Conservation (phyloP, 1,140 invertebrate genomes). For the Scaptodrosophila lebanonensis region DNA sequence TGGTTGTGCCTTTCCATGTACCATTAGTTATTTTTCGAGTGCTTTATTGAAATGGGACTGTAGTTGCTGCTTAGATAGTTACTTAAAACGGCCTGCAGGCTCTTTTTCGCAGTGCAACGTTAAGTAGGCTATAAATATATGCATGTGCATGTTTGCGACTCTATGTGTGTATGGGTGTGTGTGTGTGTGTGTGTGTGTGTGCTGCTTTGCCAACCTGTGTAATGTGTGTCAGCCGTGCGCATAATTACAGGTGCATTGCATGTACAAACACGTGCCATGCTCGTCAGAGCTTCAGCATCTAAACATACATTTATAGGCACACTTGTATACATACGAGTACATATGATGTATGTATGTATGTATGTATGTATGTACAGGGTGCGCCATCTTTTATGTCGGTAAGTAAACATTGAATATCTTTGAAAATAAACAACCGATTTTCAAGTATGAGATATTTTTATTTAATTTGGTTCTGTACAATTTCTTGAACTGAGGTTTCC, state of each 20-base stretch:
- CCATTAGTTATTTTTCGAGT: too few relatives aligned
- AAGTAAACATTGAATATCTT: too few relatives aligned
- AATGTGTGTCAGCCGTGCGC: conserved; percentile 65
- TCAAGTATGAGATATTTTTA: too few relatives aligned
- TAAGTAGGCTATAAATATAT: conserved; percentile 65
- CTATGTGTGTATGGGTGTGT: conserved; percentile 19
- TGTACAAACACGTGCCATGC: conserved; percentile 44
- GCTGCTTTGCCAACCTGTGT: conserved; percentile 13
- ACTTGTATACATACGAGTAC: not conserved
- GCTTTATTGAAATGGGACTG: too few relatives aligned
- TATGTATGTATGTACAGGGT: not conserved
- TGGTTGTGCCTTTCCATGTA: too few relatives aligned
- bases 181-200: conserved; percentile 4
- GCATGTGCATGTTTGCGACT: not conserved
- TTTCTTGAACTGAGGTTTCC: too few relatives aligned
- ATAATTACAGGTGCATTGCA: conserved; percentile 64
- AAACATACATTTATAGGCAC: not conserved
- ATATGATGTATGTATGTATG: not conserved
- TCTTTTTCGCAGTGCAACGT: conserved; percentile 24
- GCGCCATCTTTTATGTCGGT: too few relatives aligned
- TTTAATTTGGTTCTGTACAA: too few relatives aligned
- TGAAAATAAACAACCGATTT: too few relatives aligned
- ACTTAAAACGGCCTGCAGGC: too few relatives aligned
- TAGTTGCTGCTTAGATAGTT: too few relatives aligned
- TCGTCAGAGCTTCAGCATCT: conserved; percentile 2